A percentile compares a stretch with the other conserved stretches of the same genome.
phyloP scores from a whole-genome alignment of 2,113 vertebrate genomes.

The Planiliza haematocheilus region DNA sequence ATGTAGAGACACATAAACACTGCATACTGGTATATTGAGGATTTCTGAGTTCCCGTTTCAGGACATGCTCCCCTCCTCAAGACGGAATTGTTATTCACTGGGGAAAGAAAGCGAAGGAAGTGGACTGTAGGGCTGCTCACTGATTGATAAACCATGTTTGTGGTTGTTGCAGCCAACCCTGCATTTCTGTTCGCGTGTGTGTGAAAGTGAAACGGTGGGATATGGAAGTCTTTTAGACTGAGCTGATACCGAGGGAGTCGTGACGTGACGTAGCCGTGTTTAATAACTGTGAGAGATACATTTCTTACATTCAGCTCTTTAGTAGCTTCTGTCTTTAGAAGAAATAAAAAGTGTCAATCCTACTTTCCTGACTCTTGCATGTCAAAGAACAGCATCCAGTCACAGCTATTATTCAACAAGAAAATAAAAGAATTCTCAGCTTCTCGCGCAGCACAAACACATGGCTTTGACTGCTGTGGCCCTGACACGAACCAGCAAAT shows the following conservation, averaged over 20 bases:
- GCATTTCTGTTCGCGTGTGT: not conserved
- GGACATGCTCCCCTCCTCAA: conserved; percentile 21
- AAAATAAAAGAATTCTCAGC: no score
- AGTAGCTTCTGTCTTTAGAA: not conserved
- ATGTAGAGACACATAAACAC: not conserved
- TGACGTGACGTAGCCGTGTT: not conserved
- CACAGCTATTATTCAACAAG: no score
- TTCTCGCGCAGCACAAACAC: not conserved
- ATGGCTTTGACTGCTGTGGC: not conserved
- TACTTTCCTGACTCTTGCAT: not conserved
- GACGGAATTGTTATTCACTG: conserved; percentile 18
- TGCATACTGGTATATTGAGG: not conserved
- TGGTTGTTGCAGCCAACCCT: conserved; percentile 19
- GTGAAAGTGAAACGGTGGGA: not conserved
- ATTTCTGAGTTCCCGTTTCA: conserved; percentile 34
- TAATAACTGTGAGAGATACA: not conserved
- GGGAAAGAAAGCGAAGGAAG: conserved; percentile 20
- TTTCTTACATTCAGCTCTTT: not conserved
- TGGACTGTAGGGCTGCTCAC: not conserved
- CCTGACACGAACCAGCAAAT: not conserved
- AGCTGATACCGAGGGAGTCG: conserved; percentile 16
- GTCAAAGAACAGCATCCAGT: conserved; percentile 10
- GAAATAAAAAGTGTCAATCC: not conserved
- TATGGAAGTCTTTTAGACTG: conserved; percentile 3
- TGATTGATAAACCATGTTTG: conserved; percentile 52